phyloP scores from a whole-genome alignment of 2,888 invertebrate genomes.

The Drosophila atripex region DNA sequence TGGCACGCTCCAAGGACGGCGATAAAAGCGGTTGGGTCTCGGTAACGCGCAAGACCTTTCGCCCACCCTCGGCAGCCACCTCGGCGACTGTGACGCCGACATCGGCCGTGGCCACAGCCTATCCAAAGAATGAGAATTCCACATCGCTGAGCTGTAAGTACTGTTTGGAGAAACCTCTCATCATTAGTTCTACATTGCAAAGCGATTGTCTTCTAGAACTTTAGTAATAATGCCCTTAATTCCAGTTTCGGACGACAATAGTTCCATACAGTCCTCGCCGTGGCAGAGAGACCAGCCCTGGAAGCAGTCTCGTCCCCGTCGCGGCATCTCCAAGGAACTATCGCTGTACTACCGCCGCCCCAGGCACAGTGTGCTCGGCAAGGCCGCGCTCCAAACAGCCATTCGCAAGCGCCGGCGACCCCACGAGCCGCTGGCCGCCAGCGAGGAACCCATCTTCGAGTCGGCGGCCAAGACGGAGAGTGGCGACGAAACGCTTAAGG shows the following conservation, averaged over 20 bases:
- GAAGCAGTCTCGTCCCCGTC: slow-evolving; percentile 92
- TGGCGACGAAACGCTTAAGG: slow-evolving; percentile 70
- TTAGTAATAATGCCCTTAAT: neutral
- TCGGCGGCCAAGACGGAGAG: slow-evolving; percentile 49
- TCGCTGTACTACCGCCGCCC: slow-evolving; percentile 85
- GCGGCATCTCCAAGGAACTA: slow-evolving; percentile 90
- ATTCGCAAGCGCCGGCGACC: slow-evolving; percentile 88
- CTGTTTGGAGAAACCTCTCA: too few relatives aligned
- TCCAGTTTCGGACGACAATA: slow-evolving; percentile 94
- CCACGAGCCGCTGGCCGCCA: slow-evolving; percentile 84
- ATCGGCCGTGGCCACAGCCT: slow-evolving; percentile 82
- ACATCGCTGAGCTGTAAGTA: slow-evolving; percentile 91
- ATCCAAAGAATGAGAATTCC: slow-evolving; percentile 89
- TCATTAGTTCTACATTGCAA: too few relatives aligned
- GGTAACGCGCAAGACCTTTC: slow-evolving; percentile 94
- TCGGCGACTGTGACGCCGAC: slow-evolving; percentile 85
- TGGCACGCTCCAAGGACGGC: slow-evolving; percentile 90
- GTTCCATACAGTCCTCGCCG: slow-evolving; percentile 94
- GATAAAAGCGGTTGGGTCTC: slow-evolving; percentile 95
- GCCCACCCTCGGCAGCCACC: slow-evolving; percentile 90
- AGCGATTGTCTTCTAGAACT: too few relatives aligned
- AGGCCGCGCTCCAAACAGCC: slow-evolving; percentile 73
- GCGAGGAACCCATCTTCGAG: slow-evolving; percentile 58
- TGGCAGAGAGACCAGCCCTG: slow-evolving; percentile 96
- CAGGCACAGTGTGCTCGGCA: slow-evolving; percentile 70